Evolutionary conservation across 2,888 invertebrate genomes (phyloP).

Genomic region (Lithophane ornitopus): DNA sequence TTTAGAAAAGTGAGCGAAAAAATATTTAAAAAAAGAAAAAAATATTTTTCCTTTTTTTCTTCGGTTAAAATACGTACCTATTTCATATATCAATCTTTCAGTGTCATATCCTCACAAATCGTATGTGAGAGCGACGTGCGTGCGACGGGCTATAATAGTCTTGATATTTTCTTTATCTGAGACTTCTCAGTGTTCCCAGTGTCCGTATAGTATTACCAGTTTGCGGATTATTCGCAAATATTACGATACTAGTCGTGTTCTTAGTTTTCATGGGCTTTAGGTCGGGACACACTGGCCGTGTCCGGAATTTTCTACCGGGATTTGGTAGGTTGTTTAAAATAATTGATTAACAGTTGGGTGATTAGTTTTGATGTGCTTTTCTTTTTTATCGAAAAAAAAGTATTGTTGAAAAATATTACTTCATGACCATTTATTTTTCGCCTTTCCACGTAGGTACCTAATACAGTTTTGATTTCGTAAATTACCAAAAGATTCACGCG

Average conservation of each 20-base stretch:
- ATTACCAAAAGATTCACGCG: too few relatives aligned
- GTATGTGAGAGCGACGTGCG: constrained; percentile 80
- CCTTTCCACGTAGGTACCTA: too few relatives aligned
- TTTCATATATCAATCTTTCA: not conserved
- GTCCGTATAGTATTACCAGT: constrained; percentile 86
- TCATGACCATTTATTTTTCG: too few relatives aligned
- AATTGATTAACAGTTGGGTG: too few relatives aligned
- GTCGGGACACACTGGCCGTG: constrained; percentile 47
- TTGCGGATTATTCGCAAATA: constrained; percentile 88
- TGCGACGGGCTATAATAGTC: constrained; percentile 89
- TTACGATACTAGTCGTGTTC: constrained; percentile 77
- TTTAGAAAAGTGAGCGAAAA: not conserved
- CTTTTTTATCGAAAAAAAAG: too few relatives aligned
- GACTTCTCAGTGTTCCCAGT: constrained; percentile 77
- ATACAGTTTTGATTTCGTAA: too few relatives aligned
- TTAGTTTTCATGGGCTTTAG: constrained; percentile 71
- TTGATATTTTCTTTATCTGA: constrained; percentile 90
- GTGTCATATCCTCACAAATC: constrained; percentile 71
- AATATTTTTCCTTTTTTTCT: too few relatives aligned
- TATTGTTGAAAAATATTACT: too few relatives aligned
- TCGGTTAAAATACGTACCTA: not conserved
- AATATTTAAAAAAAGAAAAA: not conserved
- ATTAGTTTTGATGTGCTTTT: too few relatives aligned
- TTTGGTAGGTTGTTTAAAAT: too few relatives aligned
- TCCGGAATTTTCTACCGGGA: constrained; percentile 22